phyloP scores from a whole-genome alignment of 2,113 vertebrate genomes.

The Heliornis fulica region DNA sequence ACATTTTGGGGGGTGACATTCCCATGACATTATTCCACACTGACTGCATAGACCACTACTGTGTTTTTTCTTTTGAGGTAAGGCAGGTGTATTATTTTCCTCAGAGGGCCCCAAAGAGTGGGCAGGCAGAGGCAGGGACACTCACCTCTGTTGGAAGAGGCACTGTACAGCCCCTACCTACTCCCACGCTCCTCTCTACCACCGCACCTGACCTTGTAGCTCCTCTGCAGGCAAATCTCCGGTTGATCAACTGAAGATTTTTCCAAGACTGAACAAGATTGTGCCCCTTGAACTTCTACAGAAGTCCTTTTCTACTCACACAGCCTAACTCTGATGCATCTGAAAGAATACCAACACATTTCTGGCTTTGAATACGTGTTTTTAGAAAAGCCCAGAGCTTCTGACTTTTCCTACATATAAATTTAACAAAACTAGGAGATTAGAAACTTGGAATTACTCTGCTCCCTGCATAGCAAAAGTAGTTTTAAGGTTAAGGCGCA shows the following conservation, averaged over 20 bases:
- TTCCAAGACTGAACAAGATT: not conserved
- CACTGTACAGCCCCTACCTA: not conserved
- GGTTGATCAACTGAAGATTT: not conserved
- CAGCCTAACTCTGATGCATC: accelerated
- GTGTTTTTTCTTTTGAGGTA: not conserved
- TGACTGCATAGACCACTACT: not conserved
- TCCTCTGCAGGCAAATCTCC: not conserved
- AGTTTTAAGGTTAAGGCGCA: not conserved
- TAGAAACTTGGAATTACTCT: not conserved
- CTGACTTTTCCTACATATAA: not conserved
- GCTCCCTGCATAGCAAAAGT: not conserved
- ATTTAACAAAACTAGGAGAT: not conserved
- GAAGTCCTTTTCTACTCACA: not conserved
- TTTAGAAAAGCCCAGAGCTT: not conserved
- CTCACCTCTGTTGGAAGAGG: not conserved
- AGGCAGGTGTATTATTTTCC: not conserved
- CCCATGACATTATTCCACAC: not conserved
- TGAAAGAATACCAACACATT: not conserved
- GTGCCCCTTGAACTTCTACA: not conserved
- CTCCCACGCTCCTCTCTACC: accelerated
- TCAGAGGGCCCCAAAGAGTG: not conserved
- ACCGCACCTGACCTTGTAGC: accelerated
- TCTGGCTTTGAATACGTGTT: not conserved
- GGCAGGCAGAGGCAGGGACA: not conserved
- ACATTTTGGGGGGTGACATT: not conserved